A percentile compares a stretch with the other conserved stretches of the same genome.
Conservation (phyloP, 2,797 vertebrate genomes). For the Lacerta agilis region DNA sequence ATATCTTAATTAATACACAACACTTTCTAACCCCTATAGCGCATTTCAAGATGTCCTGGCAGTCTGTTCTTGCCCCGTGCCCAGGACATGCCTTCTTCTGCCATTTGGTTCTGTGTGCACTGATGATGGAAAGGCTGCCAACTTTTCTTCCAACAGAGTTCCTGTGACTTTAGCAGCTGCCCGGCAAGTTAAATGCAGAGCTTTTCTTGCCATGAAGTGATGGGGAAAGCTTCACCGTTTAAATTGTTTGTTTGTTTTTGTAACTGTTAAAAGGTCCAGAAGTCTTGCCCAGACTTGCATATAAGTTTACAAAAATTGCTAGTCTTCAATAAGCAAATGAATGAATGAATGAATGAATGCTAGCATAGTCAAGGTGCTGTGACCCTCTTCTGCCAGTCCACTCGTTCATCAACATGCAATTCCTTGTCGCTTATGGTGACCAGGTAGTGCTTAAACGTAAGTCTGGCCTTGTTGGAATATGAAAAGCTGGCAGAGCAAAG, state of each 20-base stretch:
- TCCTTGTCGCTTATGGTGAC: not conserved
- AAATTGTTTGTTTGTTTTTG: not conserved
- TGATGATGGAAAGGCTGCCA: not conserved
- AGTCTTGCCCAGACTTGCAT: too few relatives aligned
- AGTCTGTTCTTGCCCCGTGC: too few relatives aligned
- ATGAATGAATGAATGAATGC: too few relatives aligned
- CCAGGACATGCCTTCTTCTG: not conserved
- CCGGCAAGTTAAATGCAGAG: not conserved
- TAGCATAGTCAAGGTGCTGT: too few relatives aligned
- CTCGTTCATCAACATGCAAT: not conserved
- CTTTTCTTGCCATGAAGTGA: not conserved
- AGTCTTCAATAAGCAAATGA: not conserved
- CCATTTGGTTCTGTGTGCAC: not conserved
- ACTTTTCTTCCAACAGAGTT: not conserved
- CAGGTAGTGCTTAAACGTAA: not conserved
- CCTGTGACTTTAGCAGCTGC: not conserved
- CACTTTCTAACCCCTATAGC: not conserved
- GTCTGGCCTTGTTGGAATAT: not conserved
- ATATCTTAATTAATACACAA: too few relatives aligned
- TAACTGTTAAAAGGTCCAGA: not conserved
- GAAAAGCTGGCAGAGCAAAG: not conserved
- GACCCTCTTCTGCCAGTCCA: not conserved
- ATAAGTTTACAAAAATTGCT: not conserved
- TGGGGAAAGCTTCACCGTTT: not conserved
- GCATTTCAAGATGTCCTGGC: not conserved